Evolutionary conservation across 2,797 vertebrate genomes (phyloP).

Genomic region (Iguana delicatissima): DNA sequence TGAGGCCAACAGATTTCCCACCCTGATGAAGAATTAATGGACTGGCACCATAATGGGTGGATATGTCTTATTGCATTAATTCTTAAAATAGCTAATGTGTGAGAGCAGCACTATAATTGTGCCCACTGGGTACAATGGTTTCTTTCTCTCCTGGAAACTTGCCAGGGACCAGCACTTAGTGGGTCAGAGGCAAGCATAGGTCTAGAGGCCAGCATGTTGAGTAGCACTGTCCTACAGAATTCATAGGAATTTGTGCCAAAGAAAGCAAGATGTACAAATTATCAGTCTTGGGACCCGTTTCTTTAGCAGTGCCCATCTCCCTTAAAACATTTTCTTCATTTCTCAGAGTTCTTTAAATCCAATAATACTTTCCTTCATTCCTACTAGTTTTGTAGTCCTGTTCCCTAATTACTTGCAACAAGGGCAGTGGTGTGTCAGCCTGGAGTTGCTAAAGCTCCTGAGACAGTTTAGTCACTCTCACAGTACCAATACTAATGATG

Average conservation of each 20-base stretch:
- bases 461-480: neutral
- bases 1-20: neutral
- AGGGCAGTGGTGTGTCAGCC: neutral
- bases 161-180: too few relatives aligned
- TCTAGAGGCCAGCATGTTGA: too few relatives aligned
- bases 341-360: neutral
- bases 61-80: neutral
- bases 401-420: constrained; percentile 45
- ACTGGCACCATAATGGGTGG: too few relatives aligned
- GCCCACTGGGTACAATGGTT: too few relatives aligned
- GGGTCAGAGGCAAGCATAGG: too few relatives aligned
- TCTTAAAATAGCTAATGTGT: too few relatives aligned
- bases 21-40: neutral
- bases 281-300: neutral
- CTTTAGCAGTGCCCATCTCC: too few relatives aligned
- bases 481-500: neutral
- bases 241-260: neutral
- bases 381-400: constrained; percentile 29
- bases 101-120: too few relatives aligned
- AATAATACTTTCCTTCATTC: neutral
- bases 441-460: neutral
- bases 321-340: neutral
- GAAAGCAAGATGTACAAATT: too few relatives aligned
- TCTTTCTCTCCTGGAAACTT: too few relatives aligned
- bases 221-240: too few relatives aligned